These are phyloP conservation scores for Apostichopus parvimensis DNA, from an alignment of 35 echinoderm and acorn worm species.

Conservation along the genomic window DNA sequence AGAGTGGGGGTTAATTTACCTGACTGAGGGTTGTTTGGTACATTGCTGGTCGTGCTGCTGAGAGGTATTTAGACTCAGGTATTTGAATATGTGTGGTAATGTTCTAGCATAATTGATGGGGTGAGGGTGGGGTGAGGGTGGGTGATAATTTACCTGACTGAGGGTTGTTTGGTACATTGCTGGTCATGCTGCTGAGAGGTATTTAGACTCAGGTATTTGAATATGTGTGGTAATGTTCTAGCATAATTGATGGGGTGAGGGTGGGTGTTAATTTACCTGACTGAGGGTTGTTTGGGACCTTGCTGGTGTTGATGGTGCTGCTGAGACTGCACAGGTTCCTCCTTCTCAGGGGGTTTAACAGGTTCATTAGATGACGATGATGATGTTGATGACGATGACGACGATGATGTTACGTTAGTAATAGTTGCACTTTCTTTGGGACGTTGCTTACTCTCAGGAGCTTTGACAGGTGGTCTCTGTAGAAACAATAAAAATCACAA, in stretches of 20 bases:
- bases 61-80: neutral
- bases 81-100: no score
- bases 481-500: neutral
- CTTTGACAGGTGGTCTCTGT: constrained; percentile 53
- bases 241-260: no score
- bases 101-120: no score
- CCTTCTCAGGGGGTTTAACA: constrained; percentile 4
- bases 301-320: neutral
- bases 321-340: constrained; percentile 3
- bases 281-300: constrained; percentile 31
- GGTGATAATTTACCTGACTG: neutral
- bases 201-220: no score
- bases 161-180: constrained; percentile 30
- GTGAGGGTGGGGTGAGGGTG: no score
- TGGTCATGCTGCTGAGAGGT: neutral
- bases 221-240: no score
- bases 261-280: neutral
- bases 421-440: constrained; percentile 5
- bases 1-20: neutral
- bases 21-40: constrained; percentile 25
- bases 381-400: neutral
- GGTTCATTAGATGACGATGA: constrained; percentile 13
- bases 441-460: constrained; percentile 32
- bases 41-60: neutral
- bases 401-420: neutral